These are phyloP conservation scores for Porites australiensis DNA, from an alignment of 64 coral and sea anemone species.

Conservation along the genomic window DNA sequence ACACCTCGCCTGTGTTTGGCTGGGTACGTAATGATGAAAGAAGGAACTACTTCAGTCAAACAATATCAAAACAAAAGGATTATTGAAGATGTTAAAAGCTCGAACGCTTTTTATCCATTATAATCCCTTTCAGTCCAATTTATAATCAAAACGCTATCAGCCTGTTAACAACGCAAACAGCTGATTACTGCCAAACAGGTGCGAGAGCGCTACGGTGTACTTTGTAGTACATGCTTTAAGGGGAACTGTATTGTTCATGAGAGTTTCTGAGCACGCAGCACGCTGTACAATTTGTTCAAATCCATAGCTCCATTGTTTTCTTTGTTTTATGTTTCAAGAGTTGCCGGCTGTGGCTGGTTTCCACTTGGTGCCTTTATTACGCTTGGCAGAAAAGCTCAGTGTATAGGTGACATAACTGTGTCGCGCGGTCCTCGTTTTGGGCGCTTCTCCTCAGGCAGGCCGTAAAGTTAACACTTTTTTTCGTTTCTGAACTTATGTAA, in stretches of 20 bases:
- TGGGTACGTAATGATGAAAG: background rate
- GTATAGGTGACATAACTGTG: constrained; percentile 5
- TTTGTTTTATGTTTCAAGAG: background rate
- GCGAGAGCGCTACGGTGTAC: background rate
- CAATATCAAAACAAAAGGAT: constrained; percentile 11
- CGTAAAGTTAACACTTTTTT: no score
- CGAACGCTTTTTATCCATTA: background rate
- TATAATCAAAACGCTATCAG: background rate
- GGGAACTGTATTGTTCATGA: background rate
- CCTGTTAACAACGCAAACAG: constrained; percentile 10
- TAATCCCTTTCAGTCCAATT: background rate
- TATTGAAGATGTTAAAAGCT: background rate
- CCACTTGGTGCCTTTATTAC: background rate
- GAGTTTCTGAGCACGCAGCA: constrained; percentile 4
- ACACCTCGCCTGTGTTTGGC: background rate
- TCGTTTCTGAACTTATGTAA: background rate
- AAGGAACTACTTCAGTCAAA: background rate
- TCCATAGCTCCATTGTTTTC: background rate
- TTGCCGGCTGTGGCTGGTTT: background rate
- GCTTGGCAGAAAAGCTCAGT: background rate
- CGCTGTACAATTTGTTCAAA: background rate
- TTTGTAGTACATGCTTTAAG: background rate
- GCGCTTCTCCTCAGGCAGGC: background rate
- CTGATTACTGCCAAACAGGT: background rate
- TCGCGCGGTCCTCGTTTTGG: background rate